Evolutionary conservation across 2,113 vertebrate species (phyloP), one percentile per base, ranked within the genome.

Genomic region (Misgurnus mizolepis): DNA sequence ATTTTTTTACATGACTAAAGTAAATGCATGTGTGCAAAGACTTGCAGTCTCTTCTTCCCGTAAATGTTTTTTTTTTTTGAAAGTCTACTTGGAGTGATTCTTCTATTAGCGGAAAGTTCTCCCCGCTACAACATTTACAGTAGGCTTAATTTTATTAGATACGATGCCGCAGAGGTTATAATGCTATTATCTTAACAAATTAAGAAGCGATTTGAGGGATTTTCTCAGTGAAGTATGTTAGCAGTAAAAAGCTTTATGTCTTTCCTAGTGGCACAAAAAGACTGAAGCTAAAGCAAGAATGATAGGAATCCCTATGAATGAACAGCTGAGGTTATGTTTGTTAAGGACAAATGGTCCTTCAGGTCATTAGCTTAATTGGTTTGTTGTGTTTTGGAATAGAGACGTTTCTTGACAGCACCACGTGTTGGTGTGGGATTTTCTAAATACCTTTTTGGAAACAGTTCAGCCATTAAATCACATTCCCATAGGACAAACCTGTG

Each of bases 361-460:
- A 86, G 89, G 88, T 91, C 92, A 89, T 62, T 85, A 76, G 85
- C 85, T 79, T 85, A 90, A 90, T 92, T 88, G 88, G 80, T 80
- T 74, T 76, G 83, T 88, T 89, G 88, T 87, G 83, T 78, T 88
- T 85, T 77, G 83, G 82, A 84, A 89, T 88, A 86, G 86, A 88
- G 80, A 89, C 81, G 83, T 87, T 85, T 82, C 77, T 83, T 76
- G 80, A 62, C 81, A 84, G 68, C 74, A 60, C 75, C 82, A 47
- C 68, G 79, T 79, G 53, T 76, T 86, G 50, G 61, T 39, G 77
- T 81, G 69, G 80, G 14, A 71, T 47, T 64, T 70, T 5, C 7
- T 73, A 72, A 84, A 76, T 86, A 87, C 80, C 67, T 80, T 43
- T 55, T 49, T 83, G 84, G 68, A 70, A 76, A 68, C 53, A 81